These are phyloP conservation scores for Elegia similella DNA, from an alignment of 2,888 invertebrate species.

Conservation along the genomic window DNA sequence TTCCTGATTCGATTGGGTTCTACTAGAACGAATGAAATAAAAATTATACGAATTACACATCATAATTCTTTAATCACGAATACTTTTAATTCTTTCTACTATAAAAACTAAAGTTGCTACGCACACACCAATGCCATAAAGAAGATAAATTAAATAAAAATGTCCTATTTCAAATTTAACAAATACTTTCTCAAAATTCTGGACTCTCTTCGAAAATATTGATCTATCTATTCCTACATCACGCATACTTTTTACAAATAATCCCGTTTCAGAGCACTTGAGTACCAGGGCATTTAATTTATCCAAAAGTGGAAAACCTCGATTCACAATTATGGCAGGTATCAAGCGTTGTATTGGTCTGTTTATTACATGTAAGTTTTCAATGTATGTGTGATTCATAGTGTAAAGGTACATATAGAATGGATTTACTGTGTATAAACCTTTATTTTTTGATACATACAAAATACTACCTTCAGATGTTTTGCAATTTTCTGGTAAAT, in stretches of 20 bases:
- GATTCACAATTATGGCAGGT: neutral
- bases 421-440: neutral
- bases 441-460: neutral
- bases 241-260: conserved; percentile 4
- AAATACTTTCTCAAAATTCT: neutral
- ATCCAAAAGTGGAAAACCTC: neutral
- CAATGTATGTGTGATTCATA: neutral
- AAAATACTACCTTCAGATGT: neutral
- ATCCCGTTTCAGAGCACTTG: neutral
- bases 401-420: neutral
- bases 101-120: neutral
- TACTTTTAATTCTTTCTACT: neutral
- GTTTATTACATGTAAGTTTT: neutral
- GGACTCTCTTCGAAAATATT: neutral
- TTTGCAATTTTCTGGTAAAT: neutral
- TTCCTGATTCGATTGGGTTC: neutral
- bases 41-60: neutral
- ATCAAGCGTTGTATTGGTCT: neutral
- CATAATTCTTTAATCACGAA: neutral
- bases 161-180: neutral
- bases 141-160: neutral
- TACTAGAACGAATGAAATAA: neutral
- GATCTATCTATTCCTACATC: neutral
- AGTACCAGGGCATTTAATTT: conserved; percentile 3
- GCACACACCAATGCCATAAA: neutral